Base-by-base conservation (phyloP, 2,888 invertebrate genomes). In the Drosophila antonietae region DNA sequence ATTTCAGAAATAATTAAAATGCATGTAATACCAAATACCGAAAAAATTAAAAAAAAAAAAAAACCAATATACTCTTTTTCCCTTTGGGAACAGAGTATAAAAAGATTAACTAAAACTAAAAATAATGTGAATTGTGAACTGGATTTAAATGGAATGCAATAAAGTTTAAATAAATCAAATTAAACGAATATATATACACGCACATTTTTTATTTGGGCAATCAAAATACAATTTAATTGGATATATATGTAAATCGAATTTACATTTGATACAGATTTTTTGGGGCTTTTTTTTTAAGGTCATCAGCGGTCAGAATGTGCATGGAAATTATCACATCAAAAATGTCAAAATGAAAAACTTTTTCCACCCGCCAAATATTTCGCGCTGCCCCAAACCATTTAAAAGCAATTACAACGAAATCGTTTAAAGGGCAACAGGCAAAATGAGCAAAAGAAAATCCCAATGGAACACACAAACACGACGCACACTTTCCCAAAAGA, bases 321-420 rank as follows among this genome's bases (percentile, higher is more conserved):
- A 43, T 15, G 23, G 4, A 41, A 49, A 31, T n/a, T 28, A 47
- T 31, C 37, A 35, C 35, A 46, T 35, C 3, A 55, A 49, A 43
- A 14, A 44, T 52, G 39, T 12, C 10, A 15, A 51, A 35, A 51
- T 23, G 12, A 14, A 37, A 65, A 65, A 46, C 35, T 52, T 59
- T 60, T 57, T 15, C 43, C 53, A 10, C 7, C n/a, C 2, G 55
- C 55, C n/a, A 12, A 12, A n/a, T n/a, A 41, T 12, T 39, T n/a
- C n/a, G 15, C 18, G 35, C 51, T 23, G 53, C 52, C 46, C n/a
- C 52, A 41, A 62, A 66, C 63, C 70, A 84, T 87, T 72, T 68
- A 62, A 83, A 65, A 73, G 72, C 75, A 80, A 84, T 88, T 80
- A 78, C 62, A 69, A 28, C 8, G 44, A 74, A 76, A 69, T 37